Evolutionary conservation across 2,797 vertebrate species (phyloP), one percentile per base, ranked within the genome.

Genomic region (Darevskia nairensis): DNA sequence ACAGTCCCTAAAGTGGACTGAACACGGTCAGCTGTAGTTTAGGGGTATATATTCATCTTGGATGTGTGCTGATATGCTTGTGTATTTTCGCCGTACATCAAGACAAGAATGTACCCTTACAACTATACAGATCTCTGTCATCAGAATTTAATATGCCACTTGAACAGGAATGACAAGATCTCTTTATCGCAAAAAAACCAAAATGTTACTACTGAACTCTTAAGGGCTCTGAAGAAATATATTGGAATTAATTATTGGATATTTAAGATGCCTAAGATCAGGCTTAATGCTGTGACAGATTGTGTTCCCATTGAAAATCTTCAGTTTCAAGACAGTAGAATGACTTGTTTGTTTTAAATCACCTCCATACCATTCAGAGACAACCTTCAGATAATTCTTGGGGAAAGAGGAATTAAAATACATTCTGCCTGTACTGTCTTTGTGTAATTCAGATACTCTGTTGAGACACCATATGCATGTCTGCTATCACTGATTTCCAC

Each of bases 271-370:
- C 8, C 39, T 84, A 84, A 19, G 7, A 78, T 19, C 25, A 79
- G 80, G 76, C 44, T 59, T 74, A 3, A 1, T 10, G n/a, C 10
- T 29, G 85, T 59, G 75, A 10, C 29, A 74, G 39, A 71, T n/a
- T 68, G 32, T 32, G 41, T 27, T 59, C 25, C 91, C 72, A 32
- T 0, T 0, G 89, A 80, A 79, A 27, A 21, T 61, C 66, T 86
- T 90, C 85, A 66, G 74, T 88, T 92, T 89, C 44, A 86, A 90
- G 92, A 82, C 87, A 75, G 89, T 90, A 89, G 29, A 27, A 77
- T 85, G 0, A 3, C 77, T 91, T 35, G 27, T 90, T 61, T 89
- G 61, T 66, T 90, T 93, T 91, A 88, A 23, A 91, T 27, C 89
- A 93, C 91, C 74, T 89, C 66, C 80, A 79, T 64, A 80, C 9